Evolutionary conservation across 2,797 vertebrate species (phyloP), one percentile per base, ranked within the genome.

Genomic region (Gila robusta): DNA sequence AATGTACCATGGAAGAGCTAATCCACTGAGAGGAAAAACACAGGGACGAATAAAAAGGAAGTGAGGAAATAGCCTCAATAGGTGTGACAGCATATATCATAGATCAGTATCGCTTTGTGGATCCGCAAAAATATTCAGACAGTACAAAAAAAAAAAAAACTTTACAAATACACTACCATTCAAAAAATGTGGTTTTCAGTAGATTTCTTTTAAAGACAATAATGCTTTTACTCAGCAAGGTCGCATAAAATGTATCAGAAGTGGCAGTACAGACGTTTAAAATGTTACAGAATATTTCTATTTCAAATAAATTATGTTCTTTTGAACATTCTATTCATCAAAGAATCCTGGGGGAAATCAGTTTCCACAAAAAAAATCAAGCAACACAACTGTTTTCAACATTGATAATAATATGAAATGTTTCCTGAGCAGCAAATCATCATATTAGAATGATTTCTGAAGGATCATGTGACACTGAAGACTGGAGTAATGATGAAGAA

Each of bases 1-100:
- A 23, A 52, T 52, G 49, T 88, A 85, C 77, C 81, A 49, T 16
- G 70, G 47, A 89, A 85, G 86, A 83, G 79, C 84, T 87, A 89
- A 87, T 81, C 49, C 28, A 26, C 10, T 49, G 49, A 81, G 81
- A 70, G 81, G 54, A 28, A 47, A 79, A 71, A 47, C 76, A 47
- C 21, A 59, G 28, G 37, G 8, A 41, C 35, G 37, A 35, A 79
- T 56, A 70, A 76, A 71, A 64, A 23, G 26, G 39, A 16, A 47
- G 66, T 4, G 67, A 73, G 52, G 49, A 41, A 82, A 44, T 19
- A 37, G 41, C 21, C 78, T 71, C 32, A 70, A 52, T 59, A 54
- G 56, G 64, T 28, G 26, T 74, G 56, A 44, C 17, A 21, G 28
- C 5, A 7, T 35, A 62, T 14, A 35, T 44, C 28, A 4, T 1